Evolutionary conservation across 2,797 vertebrate species (phyloP).

Genomic region (Amblyopsis hoosieri): DNA sequence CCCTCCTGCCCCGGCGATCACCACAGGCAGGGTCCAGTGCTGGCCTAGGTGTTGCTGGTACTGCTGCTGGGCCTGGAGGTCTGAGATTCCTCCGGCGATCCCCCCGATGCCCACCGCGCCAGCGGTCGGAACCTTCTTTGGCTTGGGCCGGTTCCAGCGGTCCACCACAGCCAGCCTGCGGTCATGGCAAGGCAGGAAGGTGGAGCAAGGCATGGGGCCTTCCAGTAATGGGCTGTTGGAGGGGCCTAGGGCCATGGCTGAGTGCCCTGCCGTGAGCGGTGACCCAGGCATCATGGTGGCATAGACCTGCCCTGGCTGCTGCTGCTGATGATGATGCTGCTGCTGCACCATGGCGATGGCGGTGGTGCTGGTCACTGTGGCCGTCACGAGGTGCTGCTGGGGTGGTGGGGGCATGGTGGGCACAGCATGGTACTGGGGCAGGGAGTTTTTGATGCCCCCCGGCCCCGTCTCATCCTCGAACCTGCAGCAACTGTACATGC

Average conservation of each 20-base stretch:
- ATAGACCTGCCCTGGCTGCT: slow-evolving; percentile 79
- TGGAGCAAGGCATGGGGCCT: slow-evolving; percentile 82
- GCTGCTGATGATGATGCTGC: slow-evolving; percentile 77
- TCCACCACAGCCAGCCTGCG: slow-evolving; percentile 84
- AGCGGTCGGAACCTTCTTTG: slow-evolving; percentile 65
- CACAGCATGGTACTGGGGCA: slow-evolving; percentile 78
- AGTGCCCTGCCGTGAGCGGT: slow-evolving; percentile 69
- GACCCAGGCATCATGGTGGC: slow-evolving; percentile 78
- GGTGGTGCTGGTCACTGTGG: slow-evolving; percentile 75
- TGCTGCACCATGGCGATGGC: slow-evolving; percentile 76
- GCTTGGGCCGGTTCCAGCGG: slow-evolving; percentile 83
- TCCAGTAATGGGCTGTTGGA: slow-evolving; percentile 83
- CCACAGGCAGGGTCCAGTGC: slow-evolving; percentile 69
- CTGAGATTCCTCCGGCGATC: slow-evolving; percentile 70
- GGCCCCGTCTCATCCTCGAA: slow-evolving; percentile 83
- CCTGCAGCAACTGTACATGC: slow-evolving; percentile 95
- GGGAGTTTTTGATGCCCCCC: slow-evolving; percentile 67
- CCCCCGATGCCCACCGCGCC: slow-evolving; percentile 67
- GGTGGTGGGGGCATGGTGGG: slow-evolving; percentile 68
- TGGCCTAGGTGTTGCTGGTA: slow-evolving; percentile 72
- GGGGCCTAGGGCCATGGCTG: slow-evolving; percentile 81
- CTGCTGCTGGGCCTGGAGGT: slow-evolving; percentile 69
- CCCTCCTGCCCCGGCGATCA: slow-evolving; percentile 39
- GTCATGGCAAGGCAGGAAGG: slow-evolving; percentile 86
- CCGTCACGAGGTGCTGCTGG: slow-evolving; percentile 75